Evolutionary conservation across 92 coral and sea anemone genomes (phyloP).

Genomic region (Pocillopora grandis): DNA sequence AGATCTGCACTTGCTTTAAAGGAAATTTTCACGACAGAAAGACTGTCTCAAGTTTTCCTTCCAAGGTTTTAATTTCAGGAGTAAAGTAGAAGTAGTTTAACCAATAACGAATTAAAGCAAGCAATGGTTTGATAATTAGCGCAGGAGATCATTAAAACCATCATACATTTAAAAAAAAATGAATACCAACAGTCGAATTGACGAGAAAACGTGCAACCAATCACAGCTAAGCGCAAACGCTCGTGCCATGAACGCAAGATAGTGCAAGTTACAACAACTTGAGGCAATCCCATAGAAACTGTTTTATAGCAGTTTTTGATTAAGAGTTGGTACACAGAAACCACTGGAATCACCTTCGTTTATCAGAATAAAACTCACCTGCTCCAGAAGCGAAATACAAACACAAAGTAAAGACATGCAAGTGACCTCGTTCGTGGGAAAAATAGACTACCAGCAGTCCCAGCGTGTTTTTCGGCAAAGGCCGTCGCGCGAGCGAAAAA

Average conservation of each 20-base stretch:
- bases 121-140: neutral
- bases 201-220: neutral
- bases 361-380: no score
- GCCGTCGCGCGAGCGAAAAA: no score
- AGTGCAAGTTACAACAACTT: neutral
- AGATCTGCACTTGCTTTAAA: neutral
- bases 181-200: neutral
- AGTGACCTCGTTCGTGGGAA: no score
- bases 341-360: neutral
- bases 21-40: no score
- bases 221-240: neutral
- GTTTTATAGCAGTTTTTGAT: neutral
- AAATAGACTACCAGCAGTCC: no score
- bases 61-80: neutral
- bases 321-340: neutral
- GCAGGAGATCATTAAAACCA: neutral
- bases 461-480: no score
- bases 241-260: neutral
- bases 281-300: neutral
- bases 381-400: no score
- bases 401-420: no score
- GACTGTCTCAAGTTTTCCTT: no score
- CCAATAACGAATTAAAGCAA: neutral
- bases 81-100: neutral
- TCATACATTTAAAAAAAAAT: neutral